These are phyloP conservation scores for Drosophila pseudotakahashii DNA, from an alignment of 2,888 invertebrate species.

Conservation along the genomic window DNA sequence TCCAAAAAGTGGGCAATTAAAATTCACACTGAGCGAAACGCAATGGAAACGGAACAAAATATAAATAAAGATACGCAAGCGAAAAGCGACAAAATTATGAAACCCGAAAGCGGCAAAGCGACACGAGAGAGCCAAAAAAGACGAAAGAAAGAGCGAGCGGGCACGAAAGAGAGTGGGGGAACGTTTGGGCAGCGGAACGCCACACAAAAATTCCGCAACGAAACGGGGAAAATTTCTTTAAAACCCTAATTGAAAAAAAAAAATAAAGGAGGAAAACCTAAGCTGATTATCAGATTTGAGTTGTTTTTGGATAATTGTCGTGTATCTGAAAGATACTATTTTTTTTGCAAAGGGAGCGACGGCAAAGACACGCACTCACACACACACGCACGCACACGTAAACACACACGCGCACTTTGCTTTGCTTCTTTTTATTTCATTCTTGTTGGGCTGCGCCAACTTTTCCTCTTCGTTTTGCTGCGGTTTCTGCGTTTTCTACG, in stretches of 20 bases:
- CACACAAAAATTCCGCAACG: slow-evolving; percentile 77
- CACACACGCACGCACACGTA: slow-evolving; percentile 40
- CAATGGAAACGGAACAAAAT: slow-evolving; percentile 73
- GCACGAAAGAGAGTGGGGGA: slow-evolving; percentile 12
- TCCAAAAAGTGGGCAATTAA: slow-evolving; percentile 37
- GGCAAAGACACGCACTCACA: slow-evolving; percentile 45
- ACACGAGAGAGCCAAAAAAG: slow-evolving; percentile 42
- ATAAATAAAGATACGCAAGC: slow-evolving; percentile 73
- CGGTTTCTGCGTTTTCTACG: slow-evolving; percentile 42
- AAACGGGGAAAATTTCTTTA: slow-evolving; percentile 50
- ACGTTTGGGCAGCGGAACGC: slow-evolving; percentile 61
- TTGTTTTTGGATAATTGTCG: slow-evolving; percentile 9
- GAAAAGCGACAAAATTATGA: slow-evolving; percentile 71
- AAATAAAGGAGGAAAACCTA: slow-evolving; percentile 11
- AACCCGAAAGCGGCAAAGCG: slow-evolving; percentile 69
- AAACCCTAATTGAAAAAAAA: slow-evolving; percentile 30
- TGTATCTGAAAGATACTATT: slow-evolving; percentile 19
- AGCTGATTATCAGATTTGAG: slow-evolving; percentile 19
- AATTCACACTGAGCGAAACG: slow-evolving; percentile 53
- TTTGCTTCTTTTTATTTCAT: slow-evolving; percentile 38
- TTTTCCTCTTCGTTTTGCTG: slow-evolving; percentile 49
- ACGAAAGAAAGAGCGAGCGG: slow-evolving; percentile 7
- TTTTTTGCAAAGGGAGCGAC: slow-evolving; percentile 18
- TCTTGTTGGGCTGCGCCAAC: slow-evolving; percentile 62
- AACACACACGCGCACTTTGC: slow-evolving; percentile 70